Evolutionary conservation across 2,113 vertebrate genomes (phyloP), one percentile per base, ranked within the genome.

Genomic region (Ctenodactylus gundi): DNA sequence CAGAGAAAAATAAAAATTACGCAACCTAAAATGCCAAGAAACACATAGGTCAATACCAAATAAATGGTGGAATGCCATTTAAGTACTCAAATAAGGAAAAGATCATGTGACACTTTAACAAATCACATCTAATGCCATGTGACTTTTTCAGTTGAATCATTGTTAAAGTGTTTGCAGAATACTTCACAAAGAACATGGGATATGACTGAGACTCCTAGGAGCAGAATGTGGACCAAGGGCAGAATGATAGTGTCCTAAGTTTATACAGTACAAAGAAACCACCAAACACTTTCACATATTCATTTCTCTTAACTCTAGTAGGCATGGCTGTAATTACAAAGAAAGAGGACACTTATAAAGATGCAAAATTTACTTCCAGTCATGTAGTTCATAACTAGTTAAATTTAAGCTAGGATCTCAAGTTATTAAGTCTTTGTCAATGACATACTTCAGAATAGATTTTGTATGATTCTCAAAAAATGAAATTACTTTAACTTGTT

Each of bases 401-500:
- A 93, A 67, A 10, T 77, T 58, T 92, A 44, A 95, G 39, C 70
- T 36, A 80, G 36, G 91, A 91, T 67, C 25, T 23, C 49, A 86
- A 96, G 29, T 72, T 95, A 80, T 21, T 11, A 78, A 80, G 55
- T 88, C 60, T 94, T 77, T 75, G 12, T 11, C 57, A 64, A 85
- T 70, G 36, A 67, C 34, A 80, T 73, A 65, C 51, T 92, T 92
- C 72, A 51, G 44, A 83, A 60, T 85, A 44, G 7, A 84, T 88
- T 96, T 96, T 77, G 90, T 77, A 23, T 81, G 67, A 81, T 80
- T 93, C 27, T 93, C 70, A 27, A 21, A 81, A 80, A 58, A 64
- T 91, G 36, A 94, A 91, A 91, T 93, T 62, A 92, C n/a, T 78
- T 91, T 86, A 83, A 88, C 46, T 55, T 94, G 29, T 75, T 65